Evolutionary conservation across 1,140 invertebrate species (phyloP), one percentile per base, ranked within the genome.

Genomic region (Daktulosphaira vitifoliae): DNA sequence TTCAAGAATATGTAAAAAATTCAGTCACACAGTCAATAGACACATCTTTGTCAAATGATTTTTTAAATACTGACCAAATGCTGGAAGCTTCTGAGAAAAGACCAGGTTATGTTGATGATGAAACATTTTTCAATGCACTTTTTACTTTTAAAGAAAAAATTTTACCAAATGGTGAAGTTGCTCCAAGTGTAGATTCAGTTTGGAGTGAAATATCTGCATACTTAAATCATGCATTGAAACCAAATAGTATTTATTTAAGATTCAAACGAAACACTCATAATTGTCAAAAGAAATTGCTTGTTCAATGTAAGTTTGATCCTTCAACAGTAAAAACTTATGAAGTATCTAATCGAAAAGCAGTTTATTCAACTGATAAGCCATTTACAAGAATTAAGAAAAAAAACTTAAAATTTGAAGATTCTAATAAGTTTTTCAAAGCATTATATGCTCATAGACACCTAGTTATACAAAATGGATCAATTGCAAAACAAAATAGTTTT

Each of bases 221-320:
- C 20, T 62, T 62, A n/a, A 48, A 62, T 20, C 4, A 62, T 9
- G 56, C 42, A 13, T 48, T 62, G 20, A 62, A 62, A 16, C 56
- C 56, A 2, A 48, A 62, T 48, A 62, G 56, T 22, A 62, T 62
- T 20, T 62, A 62, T 46, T 62, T 48, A 8, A 62, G 42, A 33
- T 62, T 62, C 1, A 62, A 62, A 62, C 42, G 56, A 29, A 62
- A 62, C 20, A 62, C 42, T 0, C 23, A 62, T 15, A 33, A 48
- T 7, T 62, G 23, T 46, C 42, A 62, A 20, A 62, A 62, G 23
- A 48, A 33, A 9, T 62, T 62, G 9, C n/a, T 62, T 29, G 20
- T 23, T 22, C 23, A 62, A 20, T 62, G 56, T 48, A 46, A 48
- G n/a, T 25, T 62, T 20, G 56, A 62, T n/a, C 25, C 42, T 0